These are phyloP conservation scores for Paracanthobrama guichenoti DNA, from an alignment of 2,113 vertebrate genomes.

Conservation along the genomic window DNA sequence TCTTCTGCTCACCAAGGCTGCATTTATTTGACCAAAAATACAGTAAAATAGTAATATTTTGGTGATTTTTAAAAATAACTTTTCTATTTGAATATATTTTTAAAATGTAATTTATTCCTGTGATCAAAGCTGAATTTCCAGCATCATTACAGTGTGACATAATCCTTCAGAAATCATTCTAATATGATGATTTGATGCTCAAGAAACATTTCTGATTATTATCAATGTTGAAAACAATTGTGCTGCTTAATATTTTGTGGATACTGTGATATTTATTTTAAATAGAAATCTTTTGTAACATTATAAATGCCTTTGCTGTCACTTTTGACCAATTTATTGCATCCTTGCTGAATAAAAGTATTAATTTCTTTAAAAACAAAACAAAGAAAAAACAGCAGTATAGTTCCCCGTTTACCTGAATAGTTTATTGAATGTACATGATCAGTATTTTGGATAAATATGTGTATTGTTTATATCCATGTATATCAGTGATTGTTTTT, in stretches of 20 bases:
- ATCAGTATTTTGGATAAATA: neutral
- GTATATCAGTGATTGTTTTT: neutral
- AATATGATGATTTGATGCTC: too few species aligned
- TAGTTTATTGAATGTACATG: neutral
- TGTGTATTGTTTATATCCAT: neutral
- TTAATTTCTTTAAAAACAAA: neutral
- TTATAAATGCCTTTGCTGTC: neutral
- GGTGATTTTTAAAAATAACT: too few species aligned
- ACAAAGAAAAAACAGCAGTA: too few species aligned
- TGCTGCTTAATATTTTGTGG: too few species aligned
- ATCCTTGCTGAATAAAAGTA: neutral
- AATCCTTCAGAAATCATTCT: too few species aligned
- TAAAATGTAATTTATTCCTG: too few species aligned
- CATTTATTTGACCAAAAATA: neutral
- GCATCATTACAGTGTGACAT: too few species aligned
- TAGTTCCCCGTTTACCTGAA: neutral
- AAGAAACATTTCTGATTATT: too few species aligned
- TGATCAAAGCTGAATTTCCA: too few species aligned
- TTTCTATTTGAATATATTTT: too few species aligned
- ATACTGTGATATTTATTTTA: neutral
- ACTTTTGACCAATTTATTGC: neutral
- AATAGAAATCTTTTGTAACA: neutral
- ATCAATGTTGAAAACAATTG: too few species aligned
- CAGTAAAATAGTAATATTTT: too few species aligned
- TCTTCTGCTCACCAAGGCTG: neutral